phyloP scores from a whole-genome alignment of 2,888 invertebrate species.

The Willowsia nigromaculata region DNA sequence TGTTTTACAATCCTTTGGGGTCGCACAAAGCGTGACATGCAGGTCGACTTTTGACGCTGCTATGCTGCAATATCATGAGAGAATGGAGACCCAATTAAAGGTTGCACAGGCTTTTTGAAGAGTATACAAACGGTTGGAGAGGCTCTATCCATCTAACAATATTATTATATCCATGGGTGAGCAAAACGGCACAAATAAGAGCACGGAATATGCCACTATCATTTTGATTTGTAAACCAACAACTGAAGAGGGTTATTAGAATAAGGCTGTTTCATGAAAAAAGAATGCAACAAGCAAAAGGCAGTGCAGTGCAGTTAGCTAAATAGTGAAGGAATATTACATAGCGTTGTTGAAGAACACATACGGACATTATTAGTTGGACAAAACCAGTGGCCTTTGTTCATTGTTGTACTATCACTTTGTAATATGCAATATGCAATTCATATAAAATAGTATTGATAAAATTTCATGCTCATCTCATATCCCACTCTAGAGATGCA shows the following conservation, averaged over 20 bases:
- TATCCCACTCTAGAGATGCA: not conserved
- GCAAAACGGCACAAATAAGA: slow-evolving; percentile 49
- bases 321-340: slow-evolving; percentile 23
- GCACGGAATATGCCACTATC: not conserved
- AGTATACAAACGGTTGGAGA: slow-evolving; percentile 30
- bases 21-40: slow-evolving; percentile 47
- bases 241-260: slow-evolving; percentile 5
- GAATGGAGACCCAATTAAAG: slow-evolving; percentile 66
- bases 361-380: not conserved
- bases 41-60: slow-evolving; percentile 54
- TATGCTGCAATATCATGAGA: slow-evolving; percentile 54
- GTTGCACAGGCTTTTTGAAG: slow-evolving; percentile 59
- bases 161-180: slow-evolving; percentile 27
- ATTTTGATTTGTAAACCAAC: not conserved
- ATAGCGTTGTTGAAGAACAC: not conserved
- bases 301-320: not conserved
- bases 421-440: not conserved
- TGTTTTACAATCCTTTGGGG: not conserved
- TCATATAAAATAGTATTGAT: slow-evolving; percentile 2
- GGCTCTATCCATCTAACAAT: not conserved
- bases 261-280: not conserved
- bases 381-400: slow-evolving; percentile 58
- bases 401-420: slow-evolving; percentile 36
- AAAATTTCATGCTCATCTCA: slow-evolving; percentile 7
- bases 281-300: not conserved